phyloP scores from a whole-genome alignment of 2,797 vertebrate species.

The Limnodromus scolopaceus region DNA sequence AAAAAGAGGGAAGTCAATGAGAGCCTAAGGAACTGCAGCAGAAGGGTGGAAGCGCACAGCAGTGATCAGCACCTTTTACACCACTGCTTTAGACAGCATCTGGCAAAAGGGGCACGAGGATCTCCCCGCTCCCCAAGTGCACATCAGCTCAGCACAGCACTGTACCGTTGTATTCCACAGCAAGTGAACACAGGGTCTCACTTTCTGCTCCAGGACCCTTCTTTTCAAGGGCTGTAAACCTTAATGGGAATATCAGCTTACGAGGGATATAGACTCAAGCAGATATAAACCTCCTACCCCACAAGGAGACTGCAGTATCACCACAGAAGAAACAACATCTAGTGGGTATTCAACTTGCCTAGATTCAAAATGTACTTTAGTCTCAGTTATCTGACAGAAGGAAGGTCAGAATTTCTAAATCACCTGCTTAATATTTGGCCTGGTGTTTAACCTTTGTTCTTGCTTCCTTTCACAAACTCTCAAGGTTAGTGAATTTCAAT shows the following conservation, averaged over 20 bases:
- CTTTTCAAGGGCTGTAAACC: not conserved
- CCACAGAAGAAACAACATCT: not conserved
- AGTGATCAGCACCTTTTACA: not conserved
- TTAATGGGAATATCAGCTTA: not conserved
- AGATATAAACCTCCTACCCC: not conserved
- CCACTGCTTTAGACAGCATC: not conserved
- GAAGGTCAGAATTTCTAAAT: not conserved
- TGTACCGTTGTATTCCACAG: not conserved
- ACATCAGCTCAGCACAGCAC: not conserved
- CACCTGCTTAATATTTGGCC: not conserved
- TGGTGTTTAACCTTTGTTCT: not conserved
- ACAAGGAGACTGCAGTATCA: not conserved
- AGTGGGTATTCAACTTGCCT: not conserved
- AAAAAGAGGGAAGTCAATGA: not conserved
- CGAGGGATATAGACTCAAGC: not conserved
- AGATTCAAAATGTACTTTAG: not conserved
- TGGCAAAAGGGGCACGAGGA: not conserved
- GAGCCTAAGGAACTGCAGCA: not conserved
- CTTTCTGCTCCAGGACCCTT: not conserved
- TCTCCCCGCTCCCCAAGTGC: fast-evolving
- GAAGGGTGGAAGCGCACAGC: not conserved
- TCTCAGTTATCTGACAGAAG: not conserved
- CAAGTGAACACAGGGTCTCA: not conserved
- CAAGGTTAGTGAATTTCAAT: not conserved
- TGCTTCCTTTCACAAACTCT: not conserved